phyloP scores from a whole-genome alignment of 2,113 vertebrate species.

The Caranx ignobilis region DNA sequence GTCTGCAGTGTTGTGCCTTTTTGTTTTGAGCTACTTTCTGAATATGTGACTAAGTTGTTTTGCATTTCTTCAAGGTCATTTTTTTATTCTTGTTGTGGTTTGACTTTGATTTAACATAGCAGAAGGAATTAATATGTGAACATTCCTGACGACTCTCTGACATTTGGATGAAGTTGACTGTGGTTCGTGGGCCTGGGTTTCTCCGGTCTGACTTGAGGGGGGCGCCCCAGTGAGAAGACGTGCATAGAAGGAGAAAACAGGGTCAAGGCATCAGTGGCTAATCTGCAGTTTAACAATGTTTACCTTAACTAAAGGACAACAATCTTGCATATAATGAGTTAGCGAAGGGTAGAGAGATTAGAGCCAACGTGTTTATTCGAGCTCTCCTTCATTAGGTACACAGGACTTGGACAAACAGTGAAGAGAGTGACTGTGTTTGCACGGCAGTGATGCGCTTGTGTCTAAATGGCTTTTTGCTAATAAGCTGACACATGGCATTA shows the following conservation, averaged over 20 bases:
- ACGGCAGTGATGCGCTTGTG: conserved; percentile 30
- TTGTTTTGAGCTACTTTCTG: no score
- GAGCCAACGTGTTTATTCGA: conserved; percentile 43
- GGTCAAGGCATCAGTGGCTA: neutral
- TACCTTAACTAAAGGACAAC: conserved; percentile 9
- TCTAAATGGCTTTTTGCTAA: conserved; percentile 50
- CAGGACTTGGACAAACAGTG: conserved; percentile 40
- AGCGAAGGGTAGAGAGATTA: neutral
- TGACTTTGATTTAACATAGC: no score
- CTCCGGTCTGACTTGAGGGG: neutral
- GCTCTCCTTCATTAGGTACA: conserved; percentile 60
- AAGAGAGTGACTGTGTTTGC: conserved; percentile 30
- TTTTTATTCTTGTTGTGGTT: no score
- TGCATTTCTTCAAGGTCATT: neutral
- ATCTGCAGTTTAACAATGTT: conserved; percentile 8
- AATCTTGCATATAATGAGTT: neutral
- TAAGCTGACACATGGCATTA: conserved; percentile 39
- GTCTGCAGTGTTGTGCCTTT: no score
- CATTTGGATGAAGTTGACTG: neutral
- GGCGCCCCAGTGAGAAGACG: neutral
- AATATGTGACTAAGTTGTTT: neutral
- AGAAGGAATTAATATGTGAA: no score
- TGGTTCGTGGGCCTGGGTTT: neutral
- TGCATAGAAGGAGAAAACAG: neutral
- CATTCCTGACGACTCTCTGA: no score